These are phyloP conservation scores for Hemiprocne comata DNA, from an alignment of 2,113 vertebrate genomes.

Conservation along the genomic window DNA sequence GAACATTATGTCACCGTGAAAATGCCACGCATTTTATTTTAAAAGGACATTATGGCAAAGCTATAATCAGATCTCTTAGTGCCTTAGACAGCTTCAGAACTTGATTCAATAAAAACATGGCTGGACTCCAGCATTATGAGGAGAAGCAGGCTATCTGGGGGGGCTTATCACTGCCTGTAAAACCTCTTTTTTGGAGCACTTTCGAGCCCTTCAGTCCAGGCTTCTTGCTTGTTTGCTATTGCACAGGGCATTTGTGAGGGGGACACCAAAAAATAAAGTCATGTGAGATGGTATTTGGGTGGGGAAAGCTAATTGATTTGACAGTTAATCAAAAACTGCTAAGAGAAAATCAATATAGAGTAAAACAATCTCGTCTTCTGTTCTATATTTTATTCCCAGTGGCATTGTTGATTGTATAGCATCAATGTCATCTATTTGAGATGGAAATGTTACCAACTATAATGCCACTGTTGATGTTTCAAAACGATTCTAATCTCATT, in stretches of 20 bases:
- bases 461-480: constrained; percentile 79
- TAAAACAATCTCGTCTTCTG: constrained; percentile 64
- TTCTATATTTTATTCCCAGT: constrained; percentile 58
- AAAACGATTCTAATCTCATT: constrained; percentile 78
- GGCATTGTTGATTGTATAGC: constrained; percentile 70
- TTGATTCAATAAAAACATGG: constrained; percentile 57
- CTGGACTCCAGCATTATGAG: constrained; percentile 21
- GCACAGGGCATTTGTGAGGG: background rate
- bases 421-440: constrained; percentile 73
- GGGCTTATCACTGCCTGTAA: constrained; percentile 27
- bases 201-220: background rate
- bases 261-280: background rate
- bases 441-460: constrained; percentile 72
- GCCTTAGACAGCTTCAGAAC: constrained; percentile 60
- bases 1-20: constrained; percentile 41
- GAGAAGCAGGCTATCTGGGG: constrained; percentile 21
- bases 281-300: constrained; percentile 51
- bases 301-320: constrained; percentile 64
- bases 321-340: constrained; percentile 69
- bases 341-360: constrained; percentile 64
- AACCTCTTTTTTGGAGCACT: background rate
- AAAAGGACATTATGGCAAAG: constrained; percentile 51
- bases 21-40: constrained; percentile 47
- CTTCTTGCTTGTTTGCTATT: background rate
- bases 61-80: constrained; percentile 56